These are phyloP conservation scores for Copsychus sechellarum DNA, from an alignment of 2,113 vertebrate genomes.

Conservation along the genomic window DNA sequence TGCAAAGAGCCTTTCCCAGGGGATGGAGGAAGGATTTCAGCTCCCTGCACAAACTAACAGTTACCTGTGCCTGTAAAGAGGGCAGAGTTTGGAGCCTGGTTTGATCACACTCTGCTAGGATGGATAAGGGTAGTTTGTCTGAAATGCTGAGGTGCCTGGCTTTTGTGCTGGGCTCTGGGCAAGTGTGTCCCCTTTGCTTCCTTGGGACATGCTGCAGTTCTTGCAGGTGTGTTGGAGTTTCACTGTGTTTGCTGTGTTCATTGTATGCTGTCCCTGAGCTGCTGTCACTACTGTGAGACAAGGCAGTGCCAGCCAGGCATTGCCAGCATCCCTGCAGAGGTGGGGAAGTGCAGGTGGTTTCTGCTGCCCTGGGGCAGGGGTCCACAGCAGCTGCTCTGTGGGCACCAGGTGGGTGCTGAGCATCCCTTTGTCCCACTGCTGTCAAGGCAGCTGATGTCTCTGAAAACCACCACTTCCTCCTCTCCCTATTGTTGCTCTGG, in stretches of 20 bases:
- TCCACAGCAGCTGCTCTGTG: not conserved
- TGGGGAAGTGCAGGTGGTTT: not conserved
- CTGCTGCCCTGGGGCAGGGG: not conserved
- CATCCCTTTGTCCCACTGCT: not conserved
- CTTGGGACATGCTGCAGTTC: not conserved
- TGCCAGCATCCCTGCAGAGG: not conserved
- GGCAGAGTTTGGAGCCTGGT: not conserved
- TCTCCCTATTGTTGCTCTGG: not conserved
- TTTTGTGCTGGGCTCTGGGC: not conserved
- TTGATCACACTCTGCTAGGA: not conserved
- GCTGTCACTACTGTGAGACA: not conserved
- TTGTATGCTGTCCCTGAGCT: not conserved
- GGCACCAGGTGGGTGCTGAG: not conserved
- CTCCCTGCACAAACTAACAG: not conserved
- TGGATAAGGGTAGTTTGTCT: not conserved
- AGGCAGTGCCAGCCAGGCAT: not conserved
- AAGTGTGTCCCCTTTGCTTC: not conserved
- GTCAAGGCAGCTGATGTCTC: not conserved
- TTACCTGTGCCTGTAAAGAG: not conserved
- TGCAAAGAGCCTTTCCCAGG: not conserved
- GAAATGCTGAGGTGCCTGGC: not conserved
- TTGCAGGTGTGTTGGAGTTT: not conserved
- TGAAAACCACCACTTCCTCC: not conserved
- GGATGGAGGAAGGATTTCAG: not conserved
- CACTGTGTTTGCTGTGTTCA: not conserved